phyloP scores from a whole-genome alignment of 2,888 invertebrate genomes.

The Sisyra nigra region DNA sequence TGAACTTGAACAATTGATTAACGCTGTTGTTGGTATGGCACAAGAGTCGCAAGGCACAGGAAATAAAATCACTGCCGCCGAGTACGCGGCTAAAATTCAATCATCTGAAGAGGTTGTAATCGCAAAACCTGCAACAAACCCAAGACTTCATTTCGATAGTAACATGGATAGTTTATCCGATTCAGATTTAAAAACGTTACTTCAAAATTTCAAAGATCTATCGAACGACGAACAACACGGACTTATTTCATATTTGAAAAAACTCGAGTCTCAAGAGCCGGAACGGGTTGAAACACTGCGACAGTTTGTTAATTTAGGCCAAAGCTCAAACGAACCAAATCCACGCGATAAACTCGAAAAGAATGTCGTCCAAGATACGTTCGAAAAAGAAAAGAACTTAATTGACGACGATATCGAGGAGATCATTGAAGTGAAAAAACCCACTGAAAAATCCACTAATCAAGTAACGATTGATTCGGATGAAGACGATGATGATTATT shows the following conservation, averaged over 20 bases:
- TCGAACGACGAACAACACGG: constrained; percentile 70
- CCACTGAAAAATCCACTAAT: constrained; percentile 19
- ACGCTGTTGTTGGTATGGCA: constrained; percentile 59
- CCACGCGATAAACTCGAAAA: constrained; percentile 2
- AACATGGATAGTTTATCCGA: constrained; percentile 64
- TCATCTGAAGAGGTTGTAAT: constrained; percentile 11
- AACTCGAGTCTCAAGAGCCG: constrained; percentile 61
- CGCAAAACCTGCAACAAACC: constrained; percentile 18
- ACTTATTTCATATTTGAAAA: constrained; percentile 65
- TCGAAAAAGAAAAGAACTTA: constrained; percentile 25
- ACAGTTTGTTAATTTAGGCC: constrained; percentile 52
- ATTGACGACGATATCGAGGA: constrained; percentile 23
- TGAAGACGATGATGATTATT: constrained; percentile 65
- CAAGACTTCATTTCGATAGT: constrained; percentile 21
- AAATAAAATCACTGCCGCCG: constrained; percentile 33
- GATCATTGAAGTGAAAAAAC: constrained; percentile 12
- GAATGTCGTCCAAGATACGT: neutral
- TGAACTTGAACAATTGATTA: constrained; percentile 63
- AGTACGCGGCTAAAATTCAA: constrained; percentile 26
- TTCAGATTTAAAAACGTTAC: constrained; percentile 58
- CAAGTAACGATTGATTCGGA: constrained; percentile 36
- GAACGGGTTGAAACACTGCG: constrained; percentile 59
- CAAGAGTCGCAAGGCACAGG: constrained; percentile 37
- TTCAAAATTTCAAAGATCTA: constrained; percentile 68
- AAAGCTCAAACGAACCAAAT: constrained; percentile 14